Evolutionary conservation across 2,797 vertebrate species (phyloP).

Genomic region (Acanthopagrus latus): DNA sequence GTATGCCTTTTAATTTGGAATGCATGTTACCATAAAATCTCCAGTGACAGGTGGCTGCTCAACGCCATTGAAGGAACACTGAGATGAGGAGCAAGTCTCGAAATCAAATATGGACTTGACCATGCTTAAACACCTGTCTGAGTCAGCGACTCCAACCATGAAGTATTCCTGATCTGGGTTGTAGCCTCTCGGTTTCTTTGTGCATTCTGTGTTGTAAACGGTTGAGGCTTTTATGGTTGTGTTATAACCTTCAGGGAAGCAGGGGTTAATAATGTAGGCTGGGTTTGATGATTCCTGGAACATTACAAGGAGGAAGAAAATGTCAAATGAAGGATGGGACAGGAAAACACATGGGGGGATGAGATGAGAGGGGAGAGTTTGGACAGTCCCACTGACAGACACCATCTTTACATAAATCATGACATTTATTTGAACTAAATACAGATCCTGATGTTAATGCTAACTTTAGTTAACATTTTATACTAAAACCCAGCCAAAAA

Average conservation of each 20-base stretch:
- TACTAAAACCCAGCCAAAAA: not conserved
- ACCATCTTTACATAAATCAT: not conserved
- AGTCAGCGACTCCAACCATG: conserved; percentile 86
- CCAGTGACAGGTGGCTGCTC: conserved; percentile 91
- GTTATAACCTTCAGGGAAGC: conserved; percentile 86
- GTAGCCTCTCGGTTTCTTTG: conserved; percentile 79
- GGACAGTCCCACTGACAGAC: not conserved
- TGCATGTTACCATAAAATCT: conserved; percentile 88
- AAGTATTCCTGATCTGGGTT: conserved; percentile 67
- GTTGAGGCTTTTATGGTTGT: conserved; percentile 68
- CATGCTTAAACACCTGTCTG: conserved; percentile 81
- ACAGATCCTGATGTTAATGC: conserved; percentile 6
- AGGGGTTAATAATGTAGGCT: conserved; percentile 86
- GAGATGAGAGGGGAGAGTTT: not conserved
- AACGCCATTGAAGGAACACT: conserved; percentile 89
- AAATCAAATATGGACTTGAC: conserved; percentile 90
- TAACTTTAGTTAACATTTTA: conserved; percentile 7
- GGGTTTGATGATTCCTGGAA: conserved; percentile 78
- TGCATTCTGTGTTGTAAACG: conserved; percentile 90
- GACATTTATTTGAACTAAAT: not conserved
- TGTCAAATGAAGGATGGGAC: conserved; percentile 80
- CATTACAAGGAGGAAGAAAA: not conserved
- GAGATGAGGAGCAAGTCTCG: conserved; percentile 79
- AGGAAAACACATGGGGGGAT: not conserved
- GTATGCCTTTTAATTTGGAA: not conserved